These are phyloP conservation scores for Alexandromys fortis DNA, from an alignment of 2,113 vertebrate genomes.

Conservation along the genomic window DNA sequence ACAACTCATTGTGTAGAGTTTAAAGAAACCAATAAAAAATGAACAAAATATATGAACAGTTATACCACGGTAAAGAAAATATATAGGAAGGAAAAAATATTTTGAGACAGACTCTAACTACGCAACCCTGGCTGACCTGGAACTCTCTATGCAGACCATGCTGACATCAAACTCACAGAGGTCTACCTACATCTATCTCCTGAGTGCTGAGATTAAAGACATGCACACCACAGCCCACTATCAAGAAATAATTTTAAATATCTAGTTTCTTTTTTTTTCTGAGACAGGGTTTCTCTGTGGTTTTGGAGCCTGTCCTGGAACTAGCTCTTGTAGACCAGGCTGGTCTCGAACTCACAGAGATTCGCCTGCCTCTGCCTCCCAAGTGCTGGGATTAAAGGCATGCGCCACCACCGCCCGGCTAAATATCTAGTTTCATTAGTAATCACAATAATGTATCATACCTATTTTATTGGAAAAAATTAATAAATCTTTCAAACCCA, in stretches of 20 bases:
- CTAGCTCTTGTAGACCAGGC: too few relatives aligned
- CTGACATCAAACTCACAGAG: neutral
- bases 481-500: neutral
- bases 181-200: neutral
- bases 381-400: too few relatives aligned
- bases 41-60: neutral
- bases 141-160: neutral
- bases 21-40: neutral
- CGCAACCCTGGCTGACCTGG: neutral
- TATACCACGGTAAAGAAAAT: neutral
- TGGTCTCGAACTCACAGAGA: too few relatives aligned
- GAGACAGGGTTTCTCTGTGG: too few relatives aligned
- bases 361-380: too few relatives aligned
- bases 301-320: too few relatives aligned
- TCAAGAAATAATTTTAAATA: neutral
- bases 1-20: neutral
- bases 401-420: too few relatives aligned
- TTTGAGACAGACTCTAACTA: neutral
- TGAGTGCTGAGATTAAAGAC: neutral
- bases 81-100: neutral
- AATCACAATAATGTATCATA: neutral
- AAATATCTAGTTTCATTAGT: neutral
- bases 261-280: neutral
- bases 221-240: neutral
- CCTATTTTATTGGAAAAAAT: neutral